phyloP scores from a whole-genome alignment of 2,888 invertebrate species.

The Geotrupes spiniger region DNA sequence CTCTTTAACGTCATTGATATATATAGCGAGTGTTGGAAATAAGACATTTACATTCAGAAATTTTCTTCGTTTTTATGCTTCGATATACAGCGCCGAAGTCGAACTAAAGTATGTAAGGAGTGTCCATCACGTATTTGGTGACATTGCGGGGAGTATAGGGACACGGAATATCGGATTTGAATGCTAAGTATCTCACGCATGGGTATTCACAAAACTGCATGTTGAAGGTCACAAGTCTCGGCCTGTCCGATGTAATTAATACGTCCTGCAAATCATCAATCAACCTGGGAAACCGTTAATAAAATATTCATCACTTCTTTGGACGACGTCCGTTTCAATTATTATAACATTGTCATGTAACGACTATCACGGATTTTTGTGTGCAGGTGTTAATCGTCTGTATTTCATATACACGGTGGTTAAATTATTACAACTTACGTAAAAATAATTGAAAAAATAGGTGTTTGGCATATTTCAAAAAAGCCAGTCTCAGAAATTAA shows the following conservation, averaged over 20 bases:
- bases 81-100: slow-evolving; percentile 16
- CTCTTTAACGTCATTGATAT: no score
- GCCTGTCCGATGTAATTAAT: slow-evolving; percentile 4
- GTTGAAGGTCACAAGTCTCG: slow-evolving; percentile 28
- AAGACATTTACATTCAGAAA: slow-evolving; percentile 19
- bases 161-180: slow-evolving; percentile 42
- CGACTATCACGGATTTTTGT: no score
- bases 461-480: no score
- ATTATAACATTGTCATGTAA: no score
- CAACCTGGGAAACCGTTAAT: neutral
- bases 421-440: no score
- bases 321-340: no score
- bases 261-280: neutral
- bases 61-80: slow-evolving; percentile 18
- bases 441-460: no score
- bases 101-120: slow-evolving; percentile 43
- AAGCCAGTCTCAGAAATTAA: no score
- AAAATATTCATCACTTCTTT: neutral
- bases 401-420: no score
- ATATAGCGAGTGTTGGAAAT: no score
- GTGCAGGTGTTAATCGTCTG: no score
- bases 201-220: slow-evolving; percentile 35
- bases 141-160: slow-evolving; percentile 50
- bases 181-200: slow-evolving; percentile 42
- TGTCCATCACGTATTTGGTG: slow-evolving; percentile 51